phyloP scores from a whole-genome alignment of 2,113 vertebrate genomes.

The Nothoprocta pentlandii region DNA sequence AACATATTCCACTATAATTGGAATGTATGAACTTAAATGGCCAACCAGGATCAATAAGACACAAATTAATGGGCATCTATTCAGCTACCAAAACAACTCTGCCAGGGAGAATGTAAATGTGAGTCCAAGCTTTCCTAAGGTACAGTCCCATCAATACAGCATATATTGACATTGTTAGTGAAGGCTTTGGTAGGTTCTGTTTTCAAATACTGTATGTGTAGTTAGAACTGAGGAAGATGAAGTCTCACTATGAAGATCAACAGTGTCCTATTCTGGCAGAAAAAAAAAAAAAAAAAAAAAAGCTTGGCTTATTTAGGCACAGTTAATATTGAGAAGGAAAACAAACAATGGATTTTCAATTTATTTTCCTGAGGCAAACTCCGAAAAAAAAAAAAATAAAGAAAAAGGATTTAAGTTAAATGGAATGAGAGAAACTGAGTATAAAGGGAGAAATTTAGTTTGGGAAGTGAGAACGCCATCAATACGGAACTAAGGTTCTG shows the following conservation, averaged over 20 bases:
- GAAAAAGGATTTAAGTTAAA: not conserved
- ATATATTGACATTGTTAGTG: not conserved
- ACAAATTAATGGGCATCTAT: not conserved
- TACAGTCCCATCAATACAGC: not conserved
- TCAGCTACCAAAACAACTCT: not conserved
- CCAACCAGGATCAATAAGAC: not conserved
- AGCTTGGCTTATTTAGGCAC: not conserved
- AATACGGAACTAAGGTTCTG: not conserved
- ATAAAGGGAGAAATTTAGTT: not conserved
- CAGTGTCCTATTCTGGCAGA: rapidly evolving
- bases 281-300: not conserved
- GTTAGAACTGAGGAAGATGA: not conserved
- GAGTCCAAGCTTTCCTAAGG: not conserved
- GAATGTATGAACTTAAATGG: not conserved
- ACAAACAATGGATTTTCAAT: not conserved
- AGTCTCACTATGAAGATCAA: not conserved
- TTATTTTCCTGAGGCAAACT: not conserved
- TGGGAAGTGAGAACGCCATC: not conserved
- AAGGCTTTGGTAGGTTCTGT: not conserved
- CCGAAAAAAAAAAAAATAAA: not conserved
- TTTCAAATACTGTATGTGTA: rapidly evolving
- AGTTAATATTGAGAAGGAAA: not conserved
- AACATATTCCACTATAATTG: not conserved
- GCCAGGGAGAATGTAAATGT: not conserved
- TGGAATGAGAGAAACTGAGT: not conserved